Base-by-base conservation (phyloP, 2,888 invertebrate species). In the Trissolcus japonicus region DNA sequence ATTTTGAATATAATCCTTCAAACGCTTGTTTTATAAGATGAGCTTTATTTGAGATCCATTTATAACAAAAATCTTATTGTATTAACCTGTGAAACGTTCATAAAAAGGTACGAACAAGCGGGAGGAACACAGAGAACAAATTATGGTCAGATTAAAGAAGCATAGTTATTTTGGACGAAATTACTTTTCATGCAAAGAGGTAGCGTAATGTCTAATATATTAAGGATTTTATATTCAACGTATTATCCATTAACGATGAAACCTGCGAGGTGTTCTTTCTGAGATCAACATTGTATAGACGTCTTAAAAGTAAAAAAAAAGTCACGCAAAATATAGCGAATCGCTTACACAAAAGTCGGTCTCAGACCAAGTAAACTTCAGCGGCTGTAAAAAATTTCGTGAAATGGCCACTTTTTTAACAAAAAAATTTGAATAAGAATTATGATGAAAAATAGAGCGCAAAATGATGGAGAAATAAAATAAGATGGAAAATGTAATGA, bases 171-270 rank as follows among this genome's bases (percentile, higher is more conserved):
- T 16, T 46, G 3, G 46, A 4, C 16, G 16, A 51, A 51, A 17
- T 51, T 51, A 51, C 51, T 51, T 51, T 51, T 51, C 14, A 17
- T 51, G 17, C 14, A 51, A 51, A 13, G 19, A 16, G 46, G 16
- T 4, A n/a, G 16, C 7, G 6, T 46, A 46, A 46, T 46, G n/a
- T 46, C 46, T 16, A 16, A 46, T 16, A 16, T 46, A 16, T 16
- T 46, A 46, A 46, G 46, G 46, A 11, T 16, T 46, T 46, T 46
- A 46, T 46, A 46, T 46, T 46, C 14, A 16, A 16, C 11, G 51
- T 51, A 51, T 51, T 51, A 51, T 11, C 11, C 51, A 51, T 51
- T 51, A 14, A 51, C 19, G 17, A 51, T 4, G 51, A 51, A 51
- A 19, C 51, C 51, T 13, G 19, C 9, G 17, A 51, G 46, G 16